phyloP scores from a whole-genome alignment of 2,113 vertebrate genomes.

The Bos javanicus region DNA sequence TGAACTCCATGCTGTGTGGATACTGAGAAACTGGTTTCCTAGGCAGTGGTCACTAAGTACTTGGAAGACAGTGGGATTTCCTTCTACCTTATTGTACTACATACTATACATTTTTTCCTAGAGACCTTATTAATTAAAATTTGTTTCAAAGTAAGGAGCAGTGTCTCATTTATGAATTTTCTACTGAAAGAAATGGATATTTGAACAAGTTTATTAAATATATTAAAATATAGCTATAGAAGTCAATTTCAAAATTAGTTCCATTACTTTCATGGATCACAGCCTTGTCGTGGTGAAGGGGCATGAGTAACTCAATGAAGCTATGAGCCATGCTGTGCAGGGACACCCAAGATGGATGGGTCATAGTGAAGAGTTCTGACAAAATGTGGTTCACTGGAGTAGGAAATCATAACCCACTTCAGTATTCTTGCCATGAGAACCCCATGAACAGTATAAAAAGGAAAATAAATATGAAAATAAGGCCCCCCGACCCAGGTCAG shows the following conservation, averaged over 20 bases:
- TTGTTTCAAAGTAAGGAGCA: not conserved
- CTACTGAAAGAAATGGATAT: not conserved
- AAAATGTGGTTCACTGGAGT: too few species aligned
- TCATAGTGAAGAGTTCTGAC: too few species aligned
- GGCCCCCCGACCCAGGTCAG: too few species aligned
- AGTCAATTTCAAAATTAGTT: not conserved
- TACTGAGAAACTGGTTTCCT: slow-evolving; percentile 64
- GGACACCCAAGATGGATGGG: too few species aligned
- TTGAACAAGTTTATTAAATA: not conserved
- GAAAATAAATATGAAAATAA: too few species aligned
- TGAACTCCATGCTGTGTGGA: not conserved
- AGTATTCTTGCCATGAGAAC: too few species aligned
- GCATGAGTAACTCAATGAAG: too few species aligned
- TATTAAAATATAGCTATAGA: not conserved
- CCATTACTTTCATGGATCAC: too few species aligned
- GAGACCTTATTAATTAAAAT: not conserved
- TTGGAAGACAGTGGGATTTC: slow-evolving; percentile 22
- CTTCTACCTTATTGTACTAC: not conserved
- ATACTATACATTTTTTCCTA: not conserved
- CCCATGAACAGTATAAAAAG: too few species aligned
- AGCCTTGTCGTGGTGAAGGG: too few species aligned
- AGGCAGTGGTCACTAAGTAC: slow-evolving; percentile 71
- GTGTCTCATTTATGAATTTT: not conserved
- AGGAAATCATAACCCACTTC: too few species aligned
- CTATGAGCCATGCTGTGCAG: too few species aligned